A percentile compares a stretch with the other conserved stretches of the same genome.
phyloP scores from a whole-genome alignment of 2,113 vertebrate species.

The Ameiurus melas region DNA sequence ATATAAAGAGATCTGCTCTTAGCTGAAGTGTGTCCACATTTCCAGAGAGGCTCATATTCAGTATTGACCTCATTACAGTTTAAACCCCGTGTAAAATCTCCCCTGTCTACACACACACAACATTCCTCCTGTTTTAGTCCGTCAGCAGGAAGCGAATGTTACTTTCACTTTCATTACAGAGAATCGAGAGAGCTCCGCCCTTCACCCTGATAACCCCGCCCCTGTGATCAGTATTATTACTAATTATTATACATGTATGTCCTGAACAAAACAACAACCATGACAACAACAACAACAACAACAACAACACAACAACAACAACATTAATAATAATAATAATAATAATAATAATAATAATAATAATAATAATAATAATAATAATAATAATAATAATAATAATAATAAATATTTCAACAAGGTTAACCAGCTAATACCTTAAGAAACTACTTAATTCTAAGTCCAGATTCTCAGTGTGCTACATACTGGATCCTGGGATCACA shows the following conservation, averaged over 20 bases:
- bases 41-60: no score
- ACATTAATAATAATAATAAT: no score
- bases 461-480: not conserved
- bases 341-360: no score
- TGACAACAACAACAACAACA: no score
- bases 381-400: not conserved
- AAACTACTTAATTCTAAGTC: not conserved
- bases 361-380: no score
- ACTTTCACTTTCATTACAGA: not conserved
- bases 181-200: not conserved
- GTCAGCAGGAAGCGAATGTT: not conserved
- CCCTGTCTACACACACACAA: no score
- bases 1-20: no score
- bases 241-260: not conserved
- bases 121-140: no score
- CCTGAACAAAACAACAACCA: not conserved
- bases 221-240: not conserved
- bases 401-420: not conserved
- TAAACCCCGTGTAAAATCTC: no score
- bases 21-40: no score
- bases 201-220: not conserved
- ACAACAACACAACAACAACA: no score
- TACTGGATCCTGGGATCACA: not conserved
- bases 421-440: not conserved
- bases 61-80: no score